phyloP scores from a whole-genome alignment of 2,888 invertebrate species.

The Hylaea fasciaria region DNA sequence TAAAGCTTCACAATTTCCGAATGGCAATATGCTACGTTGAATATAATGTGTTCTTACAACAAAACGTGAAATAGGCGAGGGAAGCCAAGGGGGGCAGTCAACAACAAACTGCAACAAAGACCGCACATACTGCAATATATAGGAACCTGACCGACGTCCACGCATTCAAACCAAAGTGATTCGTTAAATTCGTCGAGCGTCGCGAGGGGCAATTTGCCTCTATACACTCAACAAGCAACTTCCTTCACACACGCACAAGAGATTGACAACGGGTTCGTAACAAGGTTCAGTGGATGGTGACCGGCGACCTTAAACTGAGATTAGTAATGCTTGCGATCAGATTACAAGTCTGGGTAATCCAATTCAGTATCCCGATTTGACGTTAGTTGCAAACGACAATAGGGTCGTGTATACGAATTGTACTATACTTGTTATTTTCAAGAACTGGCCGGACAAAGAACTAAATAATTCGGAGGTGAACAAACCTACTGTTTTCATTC shows the following conservation, averaged over 20 bases:
- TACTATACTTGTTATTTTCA: not conserved
- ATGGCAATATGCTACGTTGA: too few species aligned
- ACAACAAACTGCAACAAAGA: not conserved
- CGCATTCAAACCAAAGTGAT: conserved; percentile 40
- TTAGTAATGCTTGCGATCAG: not conserved
- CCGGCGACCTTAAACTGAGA: conserved; percentile 24
- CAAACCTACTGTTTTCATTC: conserved; percentile 5
- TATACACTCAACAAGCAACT: conserved; percentile 67
- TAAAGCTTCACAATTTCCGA: too few species aligned
- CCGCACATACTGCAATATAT: conserved; percentile 2
- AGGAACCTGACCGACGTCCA: not conserved
- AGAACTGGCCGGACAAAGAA: conserved; percentile 5
- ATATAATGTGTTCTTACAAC: too few species aligned
- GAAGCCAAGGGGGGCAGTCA: too few species aligned
- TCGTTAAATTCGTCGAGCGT: conserved; percentile 44
- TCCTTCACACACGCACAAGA: conserved; percentile 54
- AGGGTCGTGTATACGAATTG: too few species aligned
- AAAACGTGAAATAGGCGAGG: too few species aligned
- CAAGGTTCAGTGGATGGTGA: conserved; percentile 11
- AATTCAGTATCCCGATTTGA: too few species aligned
- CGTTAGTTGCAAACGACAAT: too few species aligned
- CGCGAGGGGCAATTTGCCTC: conserved; percentile 60
- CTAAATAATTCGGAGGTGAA: not conserved
- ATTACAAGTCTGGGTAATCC: too few species aligned
- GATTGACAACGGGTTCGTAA: conserved; percentile 36